Evolutionary conservation across 2,113 vertebrate genomes (phyloP).

Genomic region (Prolemur simus): DNA sequence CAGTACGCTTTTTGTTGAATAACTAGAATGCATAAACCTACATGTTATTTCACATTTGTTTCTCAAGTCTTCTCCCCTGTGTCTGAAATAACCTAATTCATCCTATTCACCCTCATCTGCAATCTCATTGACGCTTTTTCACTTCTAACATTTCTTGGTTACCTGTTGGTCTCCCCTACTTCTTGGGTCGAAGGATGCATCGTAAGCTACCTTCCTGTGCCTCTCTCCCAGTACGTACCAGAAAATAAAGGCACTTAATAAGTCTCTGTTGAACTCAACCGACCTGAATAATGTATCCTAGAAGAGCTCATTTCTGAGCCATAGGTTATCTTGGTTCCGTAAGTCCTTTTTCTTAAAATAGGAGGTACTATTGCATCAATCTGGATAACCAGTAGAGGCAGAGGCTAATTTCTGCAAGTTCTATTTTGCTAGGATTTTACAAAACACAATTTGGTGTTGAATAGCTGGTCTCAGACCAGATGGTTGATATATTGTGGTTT

Average conservation of each 20-base stretch:
- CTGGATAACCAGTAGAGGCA: neutral
- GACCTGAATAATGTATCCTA: neutral
- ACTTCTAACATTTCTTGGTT: neutral
- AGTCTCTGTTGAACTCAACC: neutral
- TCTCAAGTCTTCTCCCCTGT: neutral
- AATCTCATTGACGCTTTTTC: neutral
- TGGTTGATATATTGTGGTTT: neutral
- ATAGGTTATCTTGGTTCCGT: neutral
- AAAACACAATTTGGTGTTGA: conserved; percentile 18
- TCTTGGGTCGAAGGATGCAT: neutral
- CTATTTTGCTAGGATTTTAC: conserved; percentile 24
- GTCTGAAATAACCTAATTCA: neutral
- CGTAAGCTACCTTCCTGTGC: neutral
- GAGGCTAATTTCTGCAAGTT: neutral
- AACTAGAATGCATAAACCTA: neutral
- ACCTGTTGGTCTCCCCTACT: neutral
- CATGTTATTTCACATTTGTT: neutral
- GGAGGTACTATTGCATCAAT: neutral
- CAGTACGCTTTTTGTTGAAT: neutral
- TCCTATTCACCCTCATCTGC: neutral
- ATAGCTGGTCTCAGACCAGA: conserved; percentile 28
- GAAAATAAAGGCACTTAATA: neutral
- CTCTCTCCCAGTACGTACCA: neutral
- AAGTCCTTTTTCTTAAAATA: neutral
- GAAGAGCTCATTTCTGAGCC: neutral